Evolutionary conservation across 2,888 invertebrate species (phyloP).

Genomic region (Tiliacea citrago): DNA sequence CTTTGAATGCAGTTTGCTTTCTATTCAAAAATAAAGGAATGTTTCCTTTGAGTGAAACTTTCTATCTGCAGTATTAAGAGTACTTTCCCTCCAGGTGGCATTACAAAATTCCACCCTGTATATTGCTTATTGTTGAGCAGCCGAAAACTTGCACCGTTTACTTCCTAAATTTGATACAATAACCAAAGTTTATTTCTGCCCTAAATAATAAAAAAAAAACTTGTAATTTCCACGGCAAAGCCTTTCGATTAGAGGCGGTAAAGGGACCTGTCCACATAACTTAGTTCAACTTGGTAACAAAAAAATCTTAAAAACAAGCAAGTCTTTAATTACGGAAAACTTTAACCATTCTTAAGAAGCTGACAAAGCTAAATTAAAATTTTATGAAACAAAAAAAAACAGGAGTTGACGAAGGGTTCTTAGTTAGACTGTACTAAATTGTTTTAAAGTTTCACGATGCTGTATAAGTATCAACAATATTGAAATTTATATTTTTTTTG

Average conservation of each 20-base stretch:
- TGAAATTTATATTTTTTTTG: slow-evolving; percentile 16
- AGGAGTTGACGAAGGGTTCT: neutral
- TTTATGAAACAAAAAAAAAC: slow-evolving; percentile 30
- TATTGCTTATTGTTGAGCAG: no score
- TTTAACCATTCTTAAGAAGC: slow-evolving; percentile 46
- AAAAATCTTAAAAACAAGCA: slow-evolving; percentile 32
- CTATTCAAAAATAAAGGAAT: no score
- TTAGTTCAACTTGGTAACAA: slow-evolving; percentile 29
- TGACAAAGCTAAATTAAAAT: slow-evolving; percentile 46
- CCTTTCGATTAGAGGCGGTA: neutral
- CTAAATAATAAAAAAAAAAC: neutral
- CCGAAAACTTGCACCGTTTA: neutral
- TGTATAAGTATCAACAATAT: neutral
- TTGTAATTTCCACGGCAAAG: neutral
- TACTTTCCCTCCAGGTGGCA: no score
- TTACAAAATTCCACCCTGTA: no score
- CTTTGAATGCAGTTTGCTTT: no score
- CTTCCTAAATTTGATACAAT: neutral
- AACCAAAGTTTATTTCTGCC: neutral
- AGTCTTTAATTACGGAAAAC: slow-evolving; percentile 46
- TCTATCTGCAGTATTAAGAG: no score
- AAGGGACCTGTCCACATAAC: slow-evolving; percentile 29
- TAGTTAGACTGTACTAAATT: neutral
- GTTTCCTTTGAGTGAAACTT: no score
- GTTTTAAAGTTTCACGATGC: neutral